phyloP scores from a whole-genome alignment of 2,113 vertebrate genomes.

The Silurus glanis region DNA sequence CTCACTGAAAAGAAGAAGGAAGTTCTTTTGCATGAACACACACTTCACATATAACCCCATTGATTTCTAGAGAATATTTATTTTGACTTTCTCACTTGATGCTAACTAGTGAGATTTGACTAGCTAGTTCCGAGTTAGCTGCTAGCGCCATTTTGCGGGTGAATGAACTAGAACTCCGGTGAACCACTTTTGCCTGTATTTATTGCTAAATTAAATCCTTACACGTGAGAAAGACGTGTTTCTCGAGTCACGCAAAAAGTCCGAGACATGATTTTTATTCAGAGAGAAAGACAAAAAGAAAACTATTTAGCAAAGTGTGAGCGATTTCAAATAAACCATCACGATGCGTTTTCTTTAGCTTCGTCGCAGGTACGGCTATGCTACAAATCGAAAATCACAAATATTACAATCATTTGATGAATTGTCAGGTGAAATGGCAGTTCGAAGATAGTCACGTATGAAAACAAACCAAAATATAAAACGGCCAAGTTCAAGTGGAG shows the following conservation, averaged over 20 bases:
- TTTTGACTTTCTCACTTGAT: no score
- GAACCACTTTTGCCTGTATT: no score
- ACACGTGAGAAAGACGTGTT: background rate
- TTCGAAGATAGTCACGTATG: background rate
- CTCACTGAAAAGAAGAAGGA: no score
- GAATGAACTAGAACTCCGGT: no score
- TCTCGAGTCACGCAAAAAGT: no score
- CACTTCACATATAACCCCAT: no score
- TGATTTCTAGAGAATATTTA: no score
- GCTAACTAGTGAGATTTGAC: no score
- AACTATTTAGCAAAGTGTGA: background rate
- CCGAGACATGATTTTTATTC: background rate
- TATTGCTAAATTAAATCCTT: background rate
- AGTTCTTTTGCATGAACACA: no score
- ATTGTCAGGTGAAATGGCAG: background rate
- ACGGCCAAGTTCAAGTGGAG: background rate
- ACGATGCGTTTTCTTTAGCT: background rate
- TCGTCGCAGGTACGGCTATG: background rate
- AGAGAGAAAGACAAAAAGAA: background rate
- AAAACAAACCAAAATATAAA: background rate
- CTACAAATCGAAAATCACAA: background rate
- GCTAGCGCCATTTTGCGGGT: background rate
- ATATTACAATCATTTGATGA: background rate
- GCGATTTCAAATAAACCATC: background rate
- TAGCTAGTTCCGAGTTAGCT: background rate